Base-by-base conservation (phyloP, 1,140 invertebrate species). In the Liolophura sinensis region DNA sequence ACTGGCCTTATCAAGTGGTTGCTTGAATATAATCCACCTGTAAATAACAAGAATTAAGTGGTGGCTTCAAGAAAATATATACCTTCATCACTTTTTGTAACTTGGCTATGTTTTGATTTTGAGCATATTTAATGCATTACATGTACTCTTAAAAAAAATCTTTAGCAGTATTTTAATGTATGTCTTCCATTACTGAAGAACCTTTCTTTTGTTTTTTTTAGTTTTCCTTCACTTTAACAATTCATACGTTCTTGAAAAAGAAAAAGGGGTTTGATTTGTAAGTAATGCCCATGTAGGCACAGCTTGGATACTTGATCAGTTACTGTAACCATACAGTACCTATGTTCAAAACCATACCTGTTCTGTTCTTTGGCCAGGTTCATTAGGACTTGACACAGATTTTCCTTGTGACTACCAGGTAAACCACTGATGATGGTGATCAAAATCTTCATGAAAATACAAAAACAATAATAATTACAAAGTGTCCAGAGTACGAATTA, bases 371-470 rank as follows among this genome's bases (percentile, higher is more conserved):
- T 78, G 27, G 72, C 72, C 7, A 78, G 60, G 0, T 67, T 65
- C 20, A 71, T 68, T 6, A 82, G 58, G 12, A 69, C 68, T 48
- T 70, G 69, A 62, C 68, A 71, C 46, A 82, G 66, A 4, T 71
- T 69, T 20, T 77, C 69, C 59, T 80, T 78, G 52, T 79, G 73
- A 61, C 73, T 75, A 46, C 81, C 79, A 50, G 76, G 76, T 25
- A 78, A 61, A 15, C 81, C 81, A 62, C 62, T 67, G 27, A 82
- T 62, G 9, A 82, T 71, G 12, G 73, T 80, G 14, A 82, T 73
- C 25, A 76, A 67, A 57, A 82, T 72, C 78, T 80, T 69, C n/a
- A 68, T 69, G 64, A 46, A 50, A 40, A 49, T 22, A 60, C 6
- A 61, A 12, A 54, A 27, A 49, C 27, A 60, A 31, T 51, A n/a